Base-by-base conservation (phyloP, 2,888 invertebrate species). In the Tachystola acroxantha region DNA sequence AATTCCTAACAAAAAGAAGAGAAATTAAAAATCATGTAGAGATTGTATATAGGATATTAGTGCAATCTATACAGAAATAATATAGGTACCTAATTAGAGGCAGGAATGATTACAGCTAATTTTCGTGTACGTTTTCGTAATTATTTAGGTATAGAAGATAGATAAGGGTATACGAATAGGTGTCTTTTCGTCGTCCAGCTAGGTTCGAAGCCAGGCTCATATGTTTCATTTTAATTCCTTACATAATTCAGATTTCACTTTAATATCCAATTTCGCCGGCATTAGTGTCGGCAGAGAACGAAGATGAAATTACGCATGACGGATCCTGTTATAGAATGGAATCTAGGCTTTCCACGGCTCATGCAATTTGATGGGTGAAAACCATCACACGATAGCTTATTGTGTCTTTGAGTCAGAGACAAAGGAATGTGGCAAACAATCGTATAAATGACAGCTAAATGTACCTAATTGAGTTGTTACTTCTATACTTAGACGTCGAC, bases 371-470 rank as follows among this genome's bases (percentile, higher is more conserved):
- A 50, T 49, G 31, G 44, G 43, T 50, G 55, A 54, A 60, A 59
- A 46, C 34, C 42, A 45, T 65, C 63, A 47, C 63, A 64, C 62
- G 60, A 39, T 46, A 38, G 41, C 45, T 48, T 29, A 52, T 48
- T 45, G 43, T 47, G 37, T 53, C 39, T 51, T 30, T 38, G 36
- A 36, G 36, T 14, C 42, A 37, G 37, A 40, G 35, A 47, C 42
- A 42, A 42, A 45, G 37, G 26, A 40, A 46, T 31, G 26, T 28
- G 22, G 16, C 30, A 19, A 46, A 50, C 45, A 51, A 50, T 50
- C 19, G 24, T 19, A 33, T 29, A 13, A 16, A 16, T 28, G 9
- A 10, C n/a, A 4, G 5, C 5, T n/a, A 25, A 25, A 9, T 25
- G 4, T 25, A 22, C 22, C 22, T 10, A 10, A 25, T n/a, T 2